phyloP scores from a whole-genome alignment of 2,888 invertebrate species.

The Orthosia gothica region DNA sequence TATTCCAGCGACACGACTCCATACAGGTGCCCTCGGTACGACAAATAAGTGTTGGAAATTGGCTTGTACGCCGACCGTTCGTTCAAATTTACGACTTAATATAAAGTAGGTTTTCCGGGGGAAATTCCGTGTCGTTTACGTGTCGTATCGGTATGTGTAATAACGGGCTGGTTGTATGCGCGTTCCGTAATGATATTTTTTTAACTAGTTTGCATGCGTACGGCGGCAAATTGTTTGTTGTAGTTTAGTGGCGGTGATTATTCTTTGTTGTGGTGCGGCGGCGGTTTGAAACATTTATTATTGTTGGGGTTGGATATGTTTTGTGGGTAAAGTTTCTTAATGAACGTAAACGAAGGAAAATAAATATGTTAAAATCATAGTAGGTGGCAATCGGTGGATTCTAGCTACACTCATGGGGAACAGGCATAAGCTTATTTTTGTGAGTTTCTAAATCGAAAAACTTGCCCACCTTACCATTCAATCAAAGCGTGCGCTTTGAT shows the following conservation, averaged over 20 bases:
- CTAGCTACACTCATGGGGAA: background rate
- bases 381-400: background rate
- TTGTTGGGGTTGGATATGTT: background rate
- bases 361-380: background rate
- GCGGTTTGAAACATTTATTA: background rate
- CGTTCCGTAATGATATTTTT: constrained; percentile 52
- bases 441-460: background rate
- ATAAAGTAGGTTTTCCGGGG: constrained; percentile 81
- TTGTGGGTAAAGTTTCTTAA: background rate
- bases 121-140: constrained; percentile 73
- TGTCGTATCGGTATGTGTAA: constrained; percentile 72
- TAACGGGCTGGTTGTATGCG: constrained; percentile 44
- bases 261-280: constrained; percentile 12
- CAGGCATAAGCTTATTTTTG: background rate
- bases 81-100: constrained; percentile 85
- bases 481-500: too few species aligned
- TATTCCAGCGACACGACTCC: constrained; percentile 45
- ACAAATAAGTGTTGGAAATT: constrained; percentile 81
- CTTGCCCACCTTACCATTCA: too few species aligned
- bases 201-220: constrained; percentile 48
- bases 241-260: constrained; percentile 31
- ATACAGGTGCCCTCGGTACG: constrained; percentile 63
- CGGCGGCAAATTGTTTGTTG: constrained; percentile 40
- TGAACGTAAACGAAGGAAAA: background rate
- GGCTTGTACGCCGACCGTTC: constrained; percentile 79